Base-by-base conservation (phyloP, 2,888 invertebrate species). In the Pyrochroa serraticornis region DNA sequence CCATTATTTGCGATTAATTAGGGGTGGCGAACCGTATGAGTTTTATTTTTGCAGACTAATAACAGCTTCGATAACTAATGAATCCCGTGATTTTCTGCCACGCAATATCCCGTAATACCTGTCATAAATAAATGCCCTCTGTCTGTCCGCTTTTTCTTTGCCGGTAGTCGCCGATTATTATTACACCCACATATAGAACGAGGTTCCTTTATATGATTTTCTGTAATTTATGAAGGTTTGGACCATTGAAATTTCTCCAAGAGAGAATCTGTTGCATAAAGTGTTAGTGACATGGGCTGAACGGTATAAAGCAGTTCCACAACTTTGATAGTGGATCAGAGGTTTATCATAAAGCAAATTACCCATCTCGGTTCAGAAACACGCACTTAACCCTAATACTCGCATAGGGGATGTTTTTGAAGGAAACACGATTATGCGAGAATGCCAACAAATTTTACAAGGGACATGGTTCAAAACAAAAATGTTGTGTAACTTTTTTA, bases 231-330 rank as follows among this genome's bases (percentile, higher is more conserved):
- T 62, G 59, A 60, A 58, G 54, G 45, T 43, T 55, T 46, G 59
- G 54, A 54, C 59, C 55, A 42, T 58, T 32, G 54, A 62, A 55
- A 64, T 64, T 64, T 62, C 62, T 62, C 62, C 53, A 47, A 45
- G 54, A 60, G 55, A 47, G 57, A 62, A 64, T 64, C 62, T 64
- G 60, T 64, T 62, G 62, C 64, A 62, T 55, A 60, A 59, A 64
- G 62, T 60, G 64, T 62, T 56, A 64, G 62, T 64, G 64, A 64
- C 64, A 62, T 36, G 61, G 61, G 61, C 50, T 34, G 50, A 57
- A 50, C 35, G 34, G 51, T 41, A 49, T 54, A 57, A 56, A 60
- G 63, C 60, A 38, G 58, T 44, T 50, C 50, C 37, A 50, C 45
- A 58, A 56, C 50, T 60, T 62, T 62, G 58, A 59, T 59, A 55